These are phyloP conservation scores for Cyclura pinguis DNA, from an alignment of 2,797 vertebrate genomes.

Conservation along the genomic window DNA sequence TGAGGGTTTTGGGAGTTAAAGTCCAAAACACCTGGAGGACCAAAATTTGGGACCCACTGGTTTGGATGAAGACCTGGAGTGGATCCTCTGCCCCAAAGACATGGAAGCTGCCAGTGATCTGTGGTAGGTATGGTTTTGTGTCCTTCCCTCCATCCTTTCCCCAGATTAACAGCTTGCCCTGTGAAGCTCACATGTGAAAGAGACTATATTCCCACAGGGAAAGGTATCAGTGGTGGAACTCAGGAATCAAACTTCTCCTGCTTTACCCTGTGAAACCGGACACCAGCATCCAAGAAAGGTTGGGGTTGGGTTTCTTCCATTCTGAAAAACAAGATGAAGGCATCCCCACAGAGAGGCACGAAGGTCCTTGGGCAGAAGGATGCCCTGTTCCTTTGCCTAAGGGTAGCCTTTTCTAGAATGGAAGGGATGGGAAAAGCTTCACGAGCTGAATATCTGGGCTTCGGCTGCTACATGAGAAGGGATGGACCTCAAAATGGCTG, in stretches of 20 bases:
- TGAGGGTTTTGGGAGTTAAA: not conserved
- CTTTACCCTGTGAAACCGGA: constrained; percentile 4
- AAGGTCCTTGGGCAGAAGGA: not conserved
- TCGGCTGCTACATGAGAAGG: not conserved
- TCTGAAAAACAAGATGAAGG: too few relatives aligned
- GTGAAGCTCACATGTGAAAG: not conserved
- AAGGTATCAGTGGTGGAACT: not conserved
- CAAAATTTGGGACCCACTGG: too few relatives aligned
- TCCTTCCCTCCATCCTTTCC: not conserved
- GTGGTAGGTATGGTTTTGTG: too few relatives aligned
- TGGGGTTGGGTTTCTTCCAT: not conserved
- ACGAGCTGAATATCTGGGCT: too few relatives aligned
- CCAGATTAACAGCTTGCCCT: too few relatives aligned
- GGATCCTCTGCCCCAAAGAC: too few relatives aligned
- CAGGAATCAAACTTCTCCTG: not conserved
- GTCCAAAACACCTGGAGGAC: not conserved
- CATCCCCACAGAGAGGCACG: not conserved
- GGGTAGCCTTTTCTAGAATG: not conserved
- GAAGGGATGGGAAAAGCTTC: not conserved
- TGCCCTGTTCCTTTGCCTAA: not conserved
- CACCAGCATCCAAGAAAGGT: not conserved
- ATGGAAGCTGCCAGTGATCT: too few relatives aligned
- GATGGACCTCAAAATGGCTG: not conserved
- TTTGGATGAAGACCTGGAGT: too few relatives aligned
- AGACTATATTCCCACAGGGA: not conserved